A percentile compares a stretch with the other conserved stretches of the same genome.
These are phyloP conservation scores for Notolepis coatsorum DNA, from an alignment of 2,797 vertebrate species.

Conservation along the genomic window DNA sequence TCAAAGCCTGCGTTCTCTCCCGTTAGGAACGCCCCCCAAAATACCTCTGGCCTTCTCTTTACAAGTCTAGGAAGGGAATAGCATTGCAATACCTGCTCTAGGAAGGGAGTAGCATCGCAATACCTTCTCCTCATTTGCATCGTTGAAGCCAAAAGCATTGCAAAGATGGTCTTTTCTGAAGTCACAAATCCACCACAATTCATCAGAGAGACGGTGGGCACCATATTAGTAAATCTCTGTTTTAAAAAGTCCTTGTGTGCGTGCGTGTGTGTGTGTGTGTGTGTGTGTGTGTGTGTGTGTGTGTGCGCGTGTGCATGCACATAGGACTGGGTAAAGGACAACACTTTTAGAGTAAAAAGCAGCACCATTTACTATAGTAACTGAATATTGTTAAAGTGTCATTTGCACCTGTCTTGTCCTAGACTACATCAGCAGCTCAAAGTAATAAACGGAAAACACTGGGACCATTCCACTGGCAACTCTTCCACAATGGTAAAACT, in stretches of 20 bases:
- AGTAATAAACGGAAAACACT: constrained; percentile 66
- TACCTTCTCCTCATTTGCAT: constrained; percentile 56
- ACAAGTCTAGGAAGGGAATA: constrained; percentile 28
- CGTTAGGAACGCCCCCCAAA: constrained; percentile 6
- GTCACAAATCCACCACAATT: constrained; percentile 72
- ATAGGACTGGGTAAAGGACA: constrained; percentile 79
- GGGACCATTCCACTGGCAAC: constrained; percentile 53
- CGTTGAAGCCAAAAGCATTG: constrained; percentile 64
- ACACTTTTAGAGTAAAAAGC: constrained; percentile 86
- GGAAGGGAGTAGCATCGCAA: constrained; percentile 26
- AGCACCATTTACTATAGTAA: constrained; percentile 87
- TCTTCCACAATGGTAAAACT: constrained; percentile 53
- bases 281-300: neutral
- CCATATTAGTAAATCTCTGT: constrained; percentile 78
- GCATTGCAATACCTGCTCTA: constrained; percentile 44
- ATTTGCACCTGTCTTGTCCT: constrained; percentile 83
- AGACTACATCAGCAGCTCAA: constrained; percentile 77
- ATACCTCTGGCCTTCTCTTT: constrained; percentile 34
- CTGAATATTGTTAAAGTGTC: constrained; percentile 85
- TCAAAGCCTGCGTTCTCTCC: constrained; percentile 55
- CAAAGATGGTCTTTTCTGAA: constrained; percentile 74
- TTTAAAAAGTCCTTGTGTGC: constrained; percentile 83
- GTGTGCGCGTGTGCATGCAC: constrained; percentile 57
- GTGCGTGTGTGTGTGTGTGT: constrained; percentile 64
- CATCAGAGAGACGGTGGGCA: constrained; percentile 73